These are phyloP conservation scores for Zapus hudsonius DNA, from an alignment of 2,113 vertebrate species.

Conservation along the genomic window DNA sequence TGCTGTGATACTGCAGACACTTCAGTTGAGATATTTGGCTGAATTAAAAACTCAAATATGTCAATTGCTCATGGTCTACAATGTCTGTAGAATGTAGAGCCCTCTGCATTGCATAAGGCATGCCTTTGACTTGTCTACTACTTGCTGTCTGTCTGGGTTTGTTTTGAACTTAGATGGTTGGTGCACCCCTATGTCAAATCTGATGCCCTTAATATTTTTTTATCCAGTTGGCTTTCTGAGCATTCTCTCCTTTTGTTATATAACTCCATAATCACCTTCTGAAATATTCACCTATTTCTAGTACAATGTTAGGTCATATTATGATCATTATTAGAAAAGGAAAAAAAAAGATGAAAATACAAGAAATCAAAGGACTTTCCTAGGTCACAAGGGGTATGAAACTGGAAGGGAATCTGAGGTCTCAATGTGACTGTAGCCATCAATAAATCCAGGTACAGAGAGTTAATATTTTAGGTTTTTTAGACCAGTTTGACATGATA, in stretches of 20 bases:
- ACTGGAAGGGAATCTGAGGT: not conserved
- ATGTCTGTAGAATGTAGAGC: fast-evolving
- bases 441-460: fast-evolving
- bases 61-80: not conserved
- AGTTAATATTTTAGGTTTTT: not conserved
- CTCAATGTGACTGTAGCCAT: not conserved
- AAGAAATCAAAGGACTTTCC: not conserved
- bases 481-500: not conserved
- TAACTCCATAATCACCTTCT: not conserved
- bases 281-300: not conserved
- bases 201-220: not conserved
- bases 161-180: not conserved
- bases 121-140: not conserved
- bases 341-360: not conserved
- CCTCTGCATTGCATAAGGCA: not conserved
- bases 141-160: not conserved
- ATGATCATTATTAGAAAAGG: not conserved
- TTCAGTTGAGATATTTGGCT: not conserved
- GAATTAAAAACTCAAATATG: not conserved
- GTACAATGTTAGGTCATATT: not conserved
- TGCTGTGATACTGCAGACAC: not conserved
- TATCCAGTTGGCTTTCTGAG: not conserved
- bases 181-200: not conserved
- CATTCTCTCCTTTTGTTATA: fast-evolving
- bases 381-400: not conserved